Evolutionary conservation across 2,113 vertebrate genomes (phyloP).

Genomic region (Amia ocellicauda): DNA sequence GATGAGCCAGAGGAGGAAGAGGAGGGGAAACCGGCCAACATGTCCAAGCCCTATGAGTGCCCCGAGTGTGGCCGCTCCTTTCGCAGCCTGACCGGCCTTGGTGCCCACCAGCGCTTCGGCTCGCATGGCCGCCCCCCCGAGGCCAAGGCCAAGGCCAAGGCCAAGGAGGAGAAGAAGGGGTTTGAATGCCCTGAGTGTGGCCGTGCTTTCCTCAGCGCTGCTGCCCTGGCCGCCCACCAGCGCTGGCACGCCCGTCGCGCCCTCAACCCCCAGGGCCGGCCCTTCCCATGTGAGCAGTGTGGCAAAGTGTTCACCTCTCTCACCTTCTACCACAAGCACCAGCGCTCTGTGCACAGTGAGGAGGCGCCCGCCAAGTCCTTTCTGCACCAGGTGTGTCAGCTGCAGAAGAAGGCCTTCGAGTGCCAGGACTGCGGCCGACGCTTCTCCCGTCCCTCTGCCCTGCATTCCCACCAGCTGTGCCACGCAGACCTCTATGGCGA

Average conservation of each 20-base stretch:
- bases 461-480: slow-evolving; percentile 67
- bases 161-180: slow-evolving; percentile 50
- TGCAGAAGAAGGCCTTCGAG: slow-evolving; percentile 70
- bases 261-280: slow-evolving; percentile 26
- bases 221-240: slow-evolving; percentile 59
- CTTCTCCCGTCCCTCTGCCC: slow-evolving; percentile 66
- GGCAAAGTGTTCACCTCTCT: slow-evolving; percentile 59
- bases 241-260: slow-evolving; percentile 59
- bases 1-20: slow-evolving; percentile 25
- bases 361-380: slow-evolving; percentile 66
- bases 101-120: slow-evolving; percentile 63
- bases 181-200: slow-evolving; percentile 61
- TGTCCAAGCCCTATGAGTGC: slow-evolving; percentile 46
- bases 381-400: slow-evolving; percentile 64
- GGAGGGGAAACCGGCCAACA: slow-evolving; percentile 12
- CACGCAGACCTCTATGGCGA: slow-evolving; percentile 56
- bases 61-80: slow-evolving; percentile 54
- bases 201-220: slow-evolving; percentile 49
- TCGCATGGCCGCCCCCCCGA: slow-evolving; percentile 46
- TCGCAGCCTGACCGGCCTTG: slow-evolving; percentile 46
- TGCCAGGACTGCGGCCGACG: slow-evolving; percentile 64
- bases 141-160: slow-evolving; percentile 33
- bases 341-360: slow-evolving; percentile 52
- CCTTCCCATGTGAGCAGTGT: slow-evolving; percentile 59
- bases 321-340: slow-evolving; percentile 60